These are phyloP conservation scores for Tryphoninae sp. DNA, from an alignment of 2,888 invertebrate species.

Conservation along the genomic window DNA sequence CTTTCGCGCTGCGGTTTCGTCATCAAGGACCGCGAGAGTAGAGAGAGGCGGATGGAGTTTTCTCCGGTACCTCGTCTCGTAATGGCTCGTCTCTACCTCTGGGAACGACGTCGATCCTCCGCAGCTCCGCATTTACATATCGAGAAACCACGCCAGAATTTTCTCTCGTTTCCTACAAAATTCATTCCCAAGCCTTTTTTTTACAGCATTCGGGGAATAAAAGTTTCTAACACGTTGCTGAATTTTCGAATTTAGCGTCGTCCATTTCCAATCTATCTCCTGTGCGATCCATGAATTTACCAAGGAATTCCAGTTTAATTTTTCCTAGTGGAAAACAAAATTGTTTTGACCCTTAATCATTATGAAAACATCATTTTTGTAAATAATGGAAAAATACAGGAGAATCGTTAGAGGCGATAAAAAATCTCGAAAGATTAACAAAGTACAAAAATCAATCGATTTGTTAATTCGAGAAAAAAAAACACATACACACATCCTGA, in stretches of 20 bases:
- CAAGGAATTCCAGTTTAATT: neutral
- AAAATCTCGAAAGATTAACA: neutral
- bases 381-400: neutral
- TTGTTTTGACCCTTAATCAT: neutral
- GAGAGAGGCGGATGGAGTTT: neutral
- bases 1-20: conserved; percentile 17
- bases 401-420: neutral
- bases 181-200: neutral
- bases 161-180: conserved; percentile 1
- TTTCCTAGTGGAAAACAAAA: neutral
- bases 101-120: conserved; percentile 55
- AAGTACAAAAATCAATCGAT: neutral
- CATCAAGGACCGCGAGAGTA: neutral
- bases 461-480: neutral
- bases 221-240: conserved; percentile 15
- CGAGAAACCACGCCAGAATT: conserved; percentile 1
- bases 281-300: neutral
- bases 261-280: neutral
- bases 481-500: neutral
- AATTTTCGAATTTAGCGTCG: neutral
- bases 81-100: conserved; percentile 41
- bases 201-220: conserved; percentile 1
- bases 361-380: neutral
- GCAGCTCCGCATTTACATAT: conserved; percentile 33
- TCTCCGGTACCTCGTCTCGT: conserved; percentile 23